Base-by-base conservation (phyloP, 2,113 vertebrate species). In the Catharus minimus region DNA sequence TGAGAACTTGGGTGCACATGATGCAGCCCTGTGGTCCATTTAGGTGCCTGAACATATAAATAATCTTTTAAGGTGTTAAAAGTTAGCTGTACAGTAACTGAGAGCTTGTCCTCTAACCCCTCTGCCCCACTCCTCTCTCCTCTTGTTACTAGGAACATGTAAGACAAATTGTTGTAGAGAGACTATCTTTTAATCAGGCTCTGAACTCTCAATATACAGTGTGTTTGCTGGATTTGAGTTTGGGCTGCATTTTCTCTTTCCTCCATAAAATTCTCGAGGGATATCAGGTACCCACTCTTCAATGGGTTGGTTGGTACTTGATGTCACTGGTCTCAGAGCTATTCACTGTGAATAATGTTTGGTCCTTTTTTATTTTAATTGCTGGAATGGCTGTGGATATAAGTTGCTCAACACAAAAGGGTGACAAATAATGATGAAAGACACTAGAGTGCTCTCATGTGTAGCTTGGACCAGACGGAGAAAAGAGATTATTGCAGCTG, bases 401-500 rank as follows among this genome's bases (percentile, higher is more conserved):
- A 98, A 98, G 97, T 98, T 98, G 96, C 96, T 97, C 86, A 12
- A 74, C 95, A 98, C 97, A 98, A 98, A 98, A 97, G 97, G 95
- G 97, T 97, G 97, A 97, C 97, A 98, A 98, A 97, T 98, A 98
- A 98, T 98, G 97, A 98, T 97, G 97, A 98, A 98, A 98, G 97
- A 98, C 97, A 97, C 97, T 97, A 97, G 96, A 97, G 98, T 97
- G 98, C 97, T 98, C 97, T 98, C 97, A 98, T 98, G 97, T 98
- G 97, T 97, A 97, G 97, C 97, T 98, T 95, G 96, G 93, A 97
- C 97, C 95, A 97, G 95, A 95, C 97, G 96, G 96, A 98, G 97
- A 98, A 98, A 98, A 97, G 98, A 98, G 98, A 98, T 98, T 98
- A 98, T 98, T 98, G 97, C 97, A 97, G 97, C 98, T 98, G 97